Evolutionary conservation across 2,113 vertebrate genomes (phyloP).

Genomic region (Pseudorectes ferrugineus): DNA sequence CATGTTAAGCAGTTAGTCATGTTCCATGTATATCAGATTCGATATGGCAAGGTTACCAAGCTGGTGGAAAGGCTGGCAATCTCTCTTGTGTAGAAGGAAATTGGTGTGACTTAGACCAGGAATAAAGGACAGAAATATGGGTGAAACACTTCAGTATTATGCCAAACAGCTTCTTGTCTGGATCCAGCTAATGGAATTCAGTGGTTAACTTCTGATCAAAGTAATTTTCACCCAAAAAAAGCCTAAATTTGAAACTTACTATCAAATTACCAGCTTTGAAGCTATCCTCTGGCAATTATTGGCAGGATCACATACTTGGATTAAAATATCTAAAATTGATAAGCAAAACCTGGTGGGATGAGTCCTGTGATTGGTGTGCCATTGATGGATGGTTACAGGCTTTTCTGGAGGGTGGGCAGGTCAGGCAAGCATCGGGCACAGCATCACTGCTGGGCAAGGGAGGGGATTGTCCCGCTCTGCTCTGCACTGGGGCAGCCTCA

Average conservation of each 20-base stretch:
- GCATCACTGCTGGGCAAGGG: accelerated
- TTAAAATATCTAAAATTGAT: neutral
- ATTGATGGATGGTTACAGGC: neutral
- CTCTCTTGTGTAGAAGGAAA: neutral
- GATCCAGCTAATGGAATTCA: neutral
- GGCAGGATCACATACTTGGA: neutral
- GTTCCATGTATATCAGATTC: accelerated
- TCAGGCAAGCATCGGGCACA: neutral
- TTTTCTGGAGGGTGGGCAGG: neutral
- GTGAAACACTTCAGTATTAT: neutral
- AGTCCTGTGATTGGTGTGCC: neutral
- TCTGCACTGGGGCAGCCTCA: accelerated
- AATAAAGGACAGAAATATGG: neutral
- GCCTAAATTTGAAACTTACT: neutral
- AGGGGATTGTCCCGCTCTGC: neutral
- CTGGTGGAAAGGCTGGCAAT: neutral
- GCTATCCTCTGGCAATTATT: neutral
- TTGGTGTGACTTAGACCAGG: neutral
- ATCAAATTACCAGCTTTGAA: neutral
- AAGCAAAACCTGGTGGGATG: accelerated
- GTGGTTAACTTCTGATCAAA: neutral
- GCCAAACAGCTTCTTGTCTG: neutral
- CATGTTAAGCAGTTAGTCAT: neutral
- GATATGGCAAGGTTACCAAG: too few species aligned
- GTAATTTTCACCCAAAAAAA: neutral